Evolutionary conservation across 1,140 invertebrate species (phyloP), one percentile per base, ranked within the genome.

Genomic region (Vanessa tameamea): DNA sequence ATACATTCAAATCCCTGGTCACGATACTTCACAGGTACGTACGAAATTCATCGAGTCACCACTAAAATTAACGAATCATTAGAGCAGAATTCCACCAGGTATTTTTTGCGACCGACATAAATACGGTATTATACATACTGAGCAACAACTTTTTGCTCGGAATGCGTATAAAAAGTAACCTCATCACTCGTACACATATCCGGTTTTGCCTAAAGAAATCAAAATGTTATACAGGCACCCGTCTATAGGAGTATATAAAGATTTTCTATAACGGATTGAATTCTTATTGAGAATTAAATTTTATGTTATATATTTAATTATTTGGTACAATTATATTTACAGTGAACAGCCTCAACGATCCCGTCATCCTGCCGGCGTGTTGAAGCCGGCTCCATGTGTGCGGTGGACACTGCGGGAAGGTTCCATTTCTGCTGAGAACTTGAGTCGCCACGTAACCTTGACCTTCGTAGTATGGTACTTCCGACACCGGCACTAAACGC

Each of bases 401-500:
- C 26, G 89, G 89, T 7, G 91, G 85, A 59, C 91, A 92, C 76
- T 93, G 93, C 7, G 93, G 92, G 76, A 93, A 93, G 47, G 92
- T 93, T 59, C 92, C 92, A 70, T 92, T 93, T 61, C 88, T 84
- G 78, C 92, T 92, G 64, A 92, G 86, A 61, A 92, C 87, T 78
- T 92, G 89, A 64, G 88, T 89, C 26, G 91, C 88, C 72, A 92
- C 90, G 83, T 93, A 92, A 79, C 92, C 91, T 86, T 92, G 90
- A 43, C 86, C 88, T 77, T 88, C 87, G 77, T 89, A 91, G 83
- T 89, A 90, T 63, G 85, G 87, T 76, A 92, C 90, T 79, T 93
- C 90, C 16, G 87, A 90, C 77, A 90, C 86, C 69, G 92, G 87
- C 85, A 93, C 91, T 83, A 91, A 87, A 80, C 91, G 86, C 82